A percentile compares a stretch with the other conserved stretches of the same genome.
Conservation (phyloP, 2,797 vertebrate species). For the Semotilus atromaculatus region DNA sequence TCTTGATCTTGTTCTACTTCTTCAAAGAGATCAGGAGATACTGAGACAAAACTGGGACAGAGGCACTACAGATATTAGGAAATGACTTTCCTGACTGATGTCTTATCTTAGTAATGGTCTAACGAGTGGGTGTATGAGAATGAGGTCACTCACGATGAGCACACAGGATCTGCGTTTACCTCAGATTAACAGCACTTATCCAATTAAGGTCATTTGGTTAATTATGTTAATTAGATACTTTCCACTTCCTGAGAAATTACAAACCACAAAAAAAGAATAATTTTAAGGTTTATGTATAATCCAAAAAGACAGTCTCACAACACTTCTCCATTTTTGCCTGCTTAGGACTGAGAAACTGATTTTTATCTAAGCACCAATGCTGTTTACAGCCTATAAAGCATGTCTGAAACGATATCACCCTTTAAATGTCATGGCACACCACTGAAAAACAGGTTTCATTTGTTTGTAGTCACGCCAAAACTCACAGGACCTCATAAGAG, state of each 20-base stretch:
- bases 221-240: slow-evolving; percentile 35
- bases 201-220: slow-evolving; percentile 48
- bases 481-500: neutral
- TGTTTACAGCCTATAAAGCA: neutral
- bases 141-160: neutral
- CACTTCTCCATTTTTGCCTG: neutral
- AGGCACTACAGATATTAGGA: neutral
- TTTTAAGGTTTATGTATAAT: neutral
- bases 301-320: neutral
- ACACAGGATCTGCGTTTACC: slow-evolving; percentile 32
- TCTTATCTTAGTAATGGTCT: slow-evolving; percentile 32
- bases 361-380: neutral
- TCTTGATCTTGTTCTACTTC: slow-evolving; percentile 6
- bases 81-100: slow-evolving; percentile 20
- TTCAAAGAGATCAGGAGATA: slow-evolving; percentile 30
- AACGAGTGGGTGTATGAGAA: slow-evolving; percentile 8
- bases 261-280: neutral
- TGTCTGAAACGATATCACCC: neutral
- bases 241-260: neutral
- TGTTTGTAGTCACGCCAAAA: slow-evolving; percentile 35
- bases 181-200: slow-evolving; percentile 35
- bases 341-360: neutral
- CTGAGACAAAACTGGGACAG: slow-evolving; percentile 10
- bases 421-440: slow-evolving; percentile 21
- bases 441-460: slow-evolving; percentile 34